Conservation (phyloP, 2,888 invertebrate species). For the Mamestra brassicae region DNA sequence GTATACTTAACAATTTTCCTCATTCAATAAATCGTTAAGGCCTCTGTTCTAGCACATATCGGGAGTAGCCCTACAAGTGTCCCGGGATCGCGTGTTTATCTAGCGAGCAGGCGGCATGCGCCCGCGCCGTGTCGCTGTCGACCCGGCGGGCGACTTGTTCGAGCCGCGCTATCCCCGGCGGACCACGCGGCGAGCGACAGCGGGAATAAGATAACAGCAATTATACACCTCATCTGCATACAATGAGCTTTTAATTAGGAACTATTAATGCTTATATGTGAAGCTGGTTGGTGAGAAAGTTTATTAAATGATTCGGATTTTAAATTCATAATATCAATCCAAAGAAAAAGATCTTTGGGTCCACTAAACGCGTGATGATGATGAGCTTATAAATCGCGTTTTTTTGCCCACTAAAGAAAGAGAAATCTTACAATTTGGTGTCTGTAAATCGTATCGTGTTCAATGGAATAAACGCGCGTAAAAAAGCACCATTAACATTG, state of each 20-base stretch:
- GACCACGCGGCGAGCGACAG: conserved; percentile 53
- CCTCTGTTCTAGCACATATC: conserved; percentile 15
- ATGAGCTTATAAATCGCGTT: conserved; percentile 41
- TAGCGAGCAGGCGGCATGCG: conserved; percentile 66
- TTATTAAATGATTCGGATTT: neutral
- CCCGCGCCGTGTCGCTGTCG: conserved; percentile 64
- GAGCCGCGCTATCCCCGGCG: conserved; percentile 43
- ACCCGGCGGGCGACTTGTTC: conserved; percentile 55
- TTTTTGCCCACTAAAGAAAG: conserved; percentile 42
- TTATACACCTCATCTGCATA: conserved; percentile 52
- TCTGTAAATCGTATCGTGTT: conserved; percentile 39
- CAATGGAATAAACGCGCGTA: conserved; percentile 46
- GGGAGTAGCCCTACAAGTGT: conserved; percentile 56
- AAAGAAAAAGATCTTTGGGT: neutral
- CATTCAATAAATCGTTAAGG: neutral
- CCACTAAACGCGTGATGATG: conserved; percentile 35
- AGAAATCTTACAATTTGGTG: conserved; percentile 49
- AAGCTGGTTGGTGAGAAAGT: conserved; percentile 14
- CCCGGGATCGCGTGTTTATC: conserved; percentile 69
- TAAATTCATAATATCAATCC: conserved; percentile 1
- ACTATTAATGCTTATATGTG: conserved; percentile 8
- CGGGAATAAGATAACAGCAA: conserved; percentile 39
- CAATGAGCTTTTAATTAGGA: conserved; percentile 54
- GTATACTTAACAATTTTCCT: neutral
- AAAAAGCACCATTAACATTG: conserved; percentile 53